Evolutionary conservation across 2,888 invertebrate species (phyloP).

Genomic region (Diaprepes abbreviatus): DNA sequence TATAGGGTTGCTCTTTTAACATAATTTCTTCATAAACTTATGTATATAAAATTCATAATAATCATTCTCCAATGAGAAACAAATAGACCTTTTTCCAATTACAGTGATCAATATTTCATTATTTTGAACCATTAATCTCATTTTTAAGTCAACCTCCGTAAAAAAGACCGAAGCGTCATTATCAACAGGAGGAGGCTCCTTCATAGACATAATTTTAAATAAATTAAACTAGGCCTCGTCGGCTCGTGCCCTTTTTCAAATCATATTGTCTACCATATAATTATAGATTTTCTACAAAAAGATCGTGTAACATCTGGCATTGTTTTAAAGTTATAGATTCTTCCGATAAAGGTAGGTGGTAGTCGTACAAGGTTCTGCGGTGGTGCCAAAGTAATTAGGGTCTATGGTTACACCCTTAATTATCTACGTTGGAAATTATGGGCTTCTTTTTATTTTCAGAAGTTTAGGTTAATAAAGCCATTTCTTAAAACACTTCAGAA

Average conservation of each 20-base stretch:
- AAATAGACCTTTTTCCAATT: background rate
- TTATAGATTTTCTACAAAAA: conserved; percentile 60
- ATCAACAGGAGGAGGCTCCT: background rate
- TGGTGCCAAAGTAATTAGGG: conserved; percentile 22
- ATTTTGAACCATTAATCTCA: conserved; percentile 25
- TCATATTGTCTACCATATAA: conserved; percentile 52
- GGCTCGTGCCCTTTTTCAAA: conserved; percentile 38
- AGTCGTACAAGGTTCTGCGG: conserved; percentile 18
- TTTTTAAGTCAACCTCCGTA: conserved; percentile 27
- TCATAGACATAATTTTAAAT: conserved; percentile 32
- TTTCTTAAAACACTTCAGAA: too few species aligned
- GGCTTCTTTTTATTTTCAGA: background rate
- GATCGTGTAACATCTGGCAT: conserved; percentile 59
- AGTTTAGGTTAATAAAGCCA: background rate
- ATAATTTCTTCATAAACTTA: too few species aligned
- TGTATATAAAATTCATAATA: too few species aligned
- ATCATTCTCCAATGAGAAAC: too few species aligned
- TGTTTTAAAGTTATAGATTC: conserved; percentile 55
- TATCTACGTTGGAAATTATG: background rate
- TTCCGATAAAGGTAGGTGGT: conserved; percentile 13
- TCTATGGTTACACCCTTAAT: background rate
- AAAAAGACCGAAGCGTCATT: conserved; percentile 41
- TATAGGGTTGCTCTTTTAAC: too few species aligned
- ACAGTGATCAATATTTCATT: background rate
- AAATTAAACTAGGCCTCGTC: conserved; percentile 42